These are phyloP conservation scores for Pelusios castaneus DNA, from an alignment of 2,113 vertebrate genomes.

Conservation along the genomic window DNA sequence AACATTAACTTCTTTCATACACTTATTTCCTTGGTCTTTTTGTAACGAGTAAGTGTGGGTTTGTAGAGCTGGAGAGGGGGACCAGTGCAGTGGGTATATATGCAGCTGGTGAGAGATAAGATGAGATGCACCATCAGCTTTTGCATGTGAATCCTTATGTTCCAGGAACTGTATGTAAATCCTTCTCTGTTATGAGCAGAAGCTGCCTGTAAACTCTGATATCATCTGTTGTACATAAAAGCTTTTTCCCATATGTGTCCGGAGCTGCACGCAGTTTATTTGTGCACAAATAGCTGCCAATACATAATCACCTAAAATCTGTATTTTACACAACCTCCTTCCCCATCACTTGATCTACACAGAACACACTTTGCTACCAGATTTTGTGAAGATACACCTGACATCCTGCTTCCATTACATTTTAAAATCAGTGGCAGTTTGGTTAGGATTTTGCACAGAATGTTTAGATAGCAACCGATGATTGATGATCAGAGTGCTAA, in stretches of 20 bases:
- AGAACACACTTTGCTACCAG: neutral
- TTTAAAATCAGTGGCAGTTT: neutral
- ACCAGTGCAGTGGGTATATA: neutral
- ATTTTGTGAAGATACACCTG: neutral
- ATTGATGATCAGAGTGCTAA: neutral
- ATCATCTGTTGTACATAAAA: neutral
- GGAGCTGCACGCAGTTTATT: neutral
- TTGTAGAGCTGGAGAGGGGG: neutral
- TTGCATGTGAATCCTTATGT: neutral
- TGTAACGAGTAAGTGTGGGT: neutral
- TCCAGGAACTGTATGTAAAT: neutral
- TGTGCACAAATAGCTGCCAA: neutral
- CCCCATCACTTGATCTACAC: neutral
- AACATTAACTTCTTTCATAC: neutral
- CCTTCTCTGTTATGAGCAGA: neutral
- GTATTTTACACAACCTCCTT: neutral
- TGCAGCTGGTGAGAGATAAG: neutral
- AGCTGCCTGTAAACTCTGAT: neutral
- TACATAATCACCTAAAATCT: neutral
- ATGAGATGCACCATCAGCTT: neutral
- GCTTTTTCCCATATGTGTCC: neutral
- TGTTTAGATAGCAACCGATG: neutral
- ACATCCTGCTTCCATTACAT: neutral
- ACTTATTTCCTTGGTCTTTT: neutral
- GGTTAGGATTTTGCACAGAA: neutral